Base-by-base conservation (phyloP, 2,797 vertebrate genomes). In the Pseudotriccus pelzelni region DNA sequence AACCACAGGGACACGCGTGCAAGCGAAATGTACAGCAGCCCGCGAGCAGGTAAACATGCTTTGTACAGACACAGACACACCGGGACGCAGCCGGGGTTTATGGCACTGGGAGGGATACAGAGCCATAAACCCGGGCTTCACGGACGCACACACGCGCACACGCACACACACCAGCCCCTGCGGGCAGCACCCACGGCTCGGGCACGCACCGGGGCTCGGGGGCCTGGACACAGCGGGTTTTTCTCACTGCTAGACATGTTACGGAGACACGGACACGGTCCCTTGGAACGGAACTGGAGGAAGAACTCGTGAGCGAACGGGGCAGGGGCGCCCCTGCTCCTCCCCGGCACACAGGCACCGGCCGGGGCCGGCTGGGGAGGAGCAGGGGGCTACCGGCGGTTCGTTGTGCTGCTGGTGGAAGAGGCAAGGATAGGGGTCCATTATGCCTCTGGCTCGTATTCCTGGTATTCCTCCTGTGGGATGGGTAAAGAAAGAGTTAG, bases 401-500 rank as follows among this genome's bases (percentile, higher is more conserved):
- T 98, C 98, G 98, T 98, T 99, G 99, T 98, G 99, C 99, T 99
- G 99, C 99, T 99, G 98, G 98, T 98, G 98, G 97, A 97, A 97
- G 97, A 98, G 96, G 97, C 97, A 39, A 97, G 97, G 98, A 97
- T 86, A 87, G 89, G 96, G 92, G 47, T 93, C 95, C 97, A 98
- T 99, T 99, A 99, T 27, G 99, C 99, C 97, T 99, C 99, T 93
- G 99, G 99, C 97, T 99, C 99, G 56, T 99, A 99, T 97, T 99
- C 99, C 98, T 99, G 99, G 98, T 98, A 99, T 95, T 99, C 99
- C 98, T 99, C 98, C 98, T 98, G 97, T 37, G 91, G 87, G 46
- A 50, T 23, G 60, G 18, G 63, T 49, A 82, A 64, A 63, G 59
- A 82, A 69, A 44, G 36, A 89, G 36, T 4, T 1, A 0, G 37